phyloP scores from a whole-genome alignment of 2,888 invertebrate species.

The Hanleya hanleyi region DNA sequence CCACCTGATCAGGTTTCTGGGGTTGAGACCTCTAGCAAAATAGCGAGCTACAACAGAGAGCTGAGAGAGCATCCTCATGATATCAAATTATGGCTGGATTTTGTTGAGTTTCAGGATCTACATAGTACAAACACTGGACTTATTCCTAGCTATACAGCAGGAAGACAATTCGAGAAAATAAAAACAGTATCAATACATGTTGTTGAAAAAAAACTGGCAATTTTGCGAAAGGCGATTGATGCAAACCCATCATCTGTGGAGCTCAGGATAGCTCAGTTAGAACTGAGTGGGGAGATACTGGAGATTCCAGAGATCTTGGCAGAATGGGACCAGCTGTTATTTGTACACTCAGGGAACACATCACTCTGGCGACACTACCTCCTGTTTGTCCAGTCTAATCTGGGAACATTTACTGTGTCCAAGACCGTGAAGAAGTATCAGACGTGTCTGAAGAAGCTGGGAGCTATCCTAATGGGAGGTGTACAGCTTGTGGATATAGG shows the following conservation, averaged over 20 bases:
- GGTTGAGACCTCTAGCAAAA: constrained; percentile 39
- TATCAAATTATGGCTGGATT: constrained; percentile 72
- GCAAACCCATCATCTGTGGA: constrained; percentile 70
- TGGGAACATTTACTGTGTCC: constrained; percentile 68
- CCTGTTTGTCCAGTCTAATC: constrained; percentile 66
- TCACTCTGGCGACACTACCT: constrained; percentile 72
- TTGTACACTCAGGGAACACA: constrained; percentile 71
- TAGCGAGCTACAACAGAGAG: constrained; percentile 64
- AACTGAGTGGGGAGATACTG: constrained; percentile 66
- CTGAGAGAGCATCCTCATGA: constrained; percentile 69
- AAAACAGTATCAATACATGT: constrained; percentile 41
- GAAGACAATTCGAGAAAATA: constrained; percentile 6
- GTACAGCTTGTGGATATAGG: constrained; percentile 64
- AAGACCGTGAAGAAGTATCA: constrained; percentile 65
- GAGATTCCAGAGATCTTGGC: constrained; percentile 64
- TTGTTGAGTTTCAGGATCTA: constrained; percentile 74
- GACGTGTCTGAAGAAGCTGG: constrained; percentile 68
- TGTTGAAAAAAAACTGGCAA: constrained; percentile 73
- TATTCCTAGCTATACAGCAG: not conserved
- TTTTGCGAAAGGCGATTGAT: constrained; percentile 73
- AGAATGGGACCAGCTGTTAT: constrained; percentile 72
- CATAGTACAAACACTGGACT: constrained; percentile 25
- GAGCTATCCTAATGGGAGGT: constrained; percentile 64
- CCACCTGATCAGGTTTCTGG: constrained; percentile 20
- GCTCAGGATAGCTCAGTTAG: constrained; percentile 68